Percentiles rank a stretch among this genome's conserved stretches.
These are phyloP conservation scores for Bujurquina vittata DNA, from an alignment of 2,113 vertebrate genomes.

Conservation along the genomic window DNA sequence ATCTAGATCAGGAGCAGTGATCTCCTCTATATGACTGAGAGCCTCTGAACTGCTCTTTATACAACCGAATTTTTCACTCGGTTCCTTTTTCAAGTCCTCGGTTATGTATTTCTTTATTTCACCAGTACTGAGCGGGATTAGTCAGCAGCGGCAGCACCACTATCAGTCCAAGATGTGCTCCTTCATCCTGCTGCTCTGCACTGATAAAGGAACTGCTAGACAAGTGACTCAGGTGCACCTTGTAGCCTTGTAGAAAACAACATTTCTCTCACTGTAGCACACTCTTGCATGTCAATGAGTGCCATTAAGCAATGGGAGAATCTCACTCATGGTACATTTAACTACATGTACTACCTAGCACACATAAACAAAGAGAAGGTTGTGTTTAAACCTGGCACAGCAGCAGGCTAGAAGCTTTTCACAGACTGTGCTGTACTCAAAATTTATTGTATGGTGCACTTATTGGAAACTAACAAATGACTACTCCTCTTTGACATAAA, in stretches of 20 bases:
- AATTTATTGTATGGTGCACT: neutral
- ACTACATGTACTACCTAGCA: conserved; percentile 7
- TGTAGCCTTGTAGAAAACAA: conserved; percentile 68
- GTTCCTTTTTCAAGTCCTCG: conserved; percentile 52
- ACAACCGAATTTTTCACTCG: conserved; percentile 56
- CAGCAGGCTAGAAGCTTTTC: neutral
- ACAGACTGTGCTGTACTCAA: neutral
- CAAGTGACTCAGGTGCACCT: conserved; percentile 71
- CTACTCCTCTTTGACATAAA: neutral
- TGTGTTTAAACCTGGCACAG: conserved; percentile 10
- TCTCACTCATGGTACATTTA: conserved; percentile 29
- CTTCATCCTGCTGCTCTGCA: conserved; percentile 76
- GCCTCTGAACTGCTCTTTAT: conserved; percentile 66
- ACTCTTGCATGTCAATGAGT: conserved; percentile 69
- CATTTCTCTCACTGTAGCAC: conserved; percentile 67
- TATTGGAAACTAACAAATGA: neutral
- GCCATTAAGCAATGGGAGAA: conserved; percentile 48
- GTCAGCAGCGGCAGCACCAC: conserved; percentile 63
- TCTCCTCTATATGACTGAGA: conserved; percentile 61
- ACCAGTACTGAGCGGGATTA: conserved; percentile 70
- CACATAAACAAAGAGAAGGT: neutral
- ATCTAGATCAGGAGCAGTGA: conserved; percentile 60
- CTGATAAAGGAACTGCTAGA: conserved; percentile 77
- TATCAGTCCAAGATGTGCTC: conserved; percentile 76
- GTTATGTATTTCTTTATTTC: conserved; percentile 75